These are phyloP conservation scores for Pangasius sanitwongsei DNA, from an alignment of 2,797 vertebrate genomes.

Conservation along the genomic window DNA sequence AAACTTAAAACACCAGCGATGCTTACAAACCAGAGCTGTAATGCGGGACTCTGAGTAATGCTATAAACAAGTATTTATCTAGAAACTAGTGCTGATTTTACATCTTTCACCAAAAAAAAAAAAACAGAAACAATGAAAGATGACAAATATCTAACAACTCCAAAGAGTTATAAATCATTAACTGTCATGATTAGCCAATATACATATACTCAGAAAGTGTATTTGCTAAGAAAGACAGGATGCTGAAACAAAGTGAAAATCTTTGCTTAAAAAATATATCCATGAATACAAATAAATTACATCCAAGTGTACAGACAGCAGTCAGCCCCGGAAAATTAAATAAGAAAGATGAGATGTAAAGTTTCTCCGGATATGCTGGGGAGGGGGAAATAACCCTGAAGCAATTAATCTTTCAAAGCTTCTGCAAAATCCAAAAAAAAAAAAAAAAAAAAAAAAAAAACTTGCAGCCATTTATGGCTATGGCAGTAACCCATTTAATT, in stretches of 20 bases:
- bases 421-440: constrained; percentile 59
- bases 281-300: constrained; percentile 58
- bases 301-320: constrained; percentile 44
- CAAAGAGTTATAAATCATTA: constrained; percentile 30
- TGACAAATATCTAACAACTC: constrained; percentile 11
- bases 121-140: constrained; percentile 6
- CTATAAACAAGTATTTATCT: not conserved
- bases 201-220: not conserved
- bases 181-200: constrained; percentile 31
- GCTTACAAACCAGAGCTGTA: not conserved
- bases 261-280: constrained; percentile 49
- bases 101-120: not conserved
- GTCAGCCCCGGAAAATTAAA: constrained; percentile 58
- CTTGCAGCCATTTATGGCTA: constrained; percentile 75
- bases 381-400: constrained; percentile 46
- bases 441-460: constrained; percentile 61
- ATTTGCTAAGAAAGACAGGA: not conserved
- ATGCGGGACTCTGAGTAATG: not conserved
- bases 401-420: constrained; percentile 63
- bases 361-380: constrained; percentile 60
- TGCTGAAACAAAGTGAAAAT: constrained; percentile 48
- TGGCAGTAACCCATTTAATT: constrained; percentile 82
- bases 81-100: constrained; percentile 10
- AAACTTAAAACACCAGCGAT: constrained; percentile 12
- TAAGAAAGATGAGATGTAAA: constrained; percentile 59